phyloP scores from a whole-genome alignment of 2,113 vertebrate genomes.

The Hemicordylus capensis region DNA sequence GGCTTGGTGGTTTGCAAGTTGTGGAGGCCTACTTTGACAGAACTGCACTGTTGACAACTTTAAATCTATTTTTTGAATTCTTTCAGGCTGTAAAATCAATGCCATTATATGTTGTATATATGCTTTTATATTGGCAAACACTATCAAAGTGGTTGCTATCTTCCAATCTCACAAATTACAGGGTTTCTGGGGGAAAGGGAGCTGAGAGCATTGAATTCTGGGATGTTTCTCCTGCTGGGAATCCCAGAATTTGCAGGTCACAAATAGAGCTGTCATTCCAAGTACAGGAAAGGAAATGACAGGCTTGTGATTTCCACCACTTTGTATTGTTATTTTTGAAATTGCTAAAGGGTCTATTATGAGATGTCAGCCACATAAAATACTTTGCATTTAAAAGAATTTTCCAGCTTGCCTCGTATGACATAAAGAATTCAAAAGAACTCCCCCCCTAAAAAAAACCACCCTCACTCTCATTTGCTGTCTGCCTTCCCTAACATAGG shows the following conservation, averaged over 20 bases:
- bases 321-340: not conserved
- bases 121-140: not conserved
- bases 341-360: not conserved
- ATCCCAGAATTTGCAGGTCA: not conserved
- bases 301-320: not conserved
- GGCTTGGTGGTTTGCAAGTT: not conserved
- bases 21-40: not conserved
- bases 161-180: conserved; percentile 5
- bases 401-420: not conserved
- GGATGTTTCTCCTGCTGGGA: not conserved
- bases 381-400: not conserved
- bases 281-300: not conserved
- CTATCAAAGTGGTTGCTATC: not conserved
- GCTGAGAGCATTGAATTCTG: not conserved
- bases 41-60: not conserved
- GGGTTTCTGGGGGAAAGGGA: not conserved
- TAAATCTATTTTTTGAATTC: not conserved
- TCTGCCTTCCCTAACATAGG: not conserved
- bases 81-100: not conserved
- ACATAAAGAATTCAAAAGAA: not conserved
- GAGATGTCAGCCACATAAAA: not conserved
- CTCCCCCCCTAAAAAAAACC: not conserved
- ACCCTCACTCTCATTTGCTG: not conserved
- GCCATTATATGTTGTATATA: not conserved
- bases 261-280: not conserved